A percentile compares a stretch with the other conserved stretches of the same genome.
Evolutionary conservation across 1,140 invertebrate genomes (phyloP).

Genomic region (Batillaria attramentaria): DNA sequence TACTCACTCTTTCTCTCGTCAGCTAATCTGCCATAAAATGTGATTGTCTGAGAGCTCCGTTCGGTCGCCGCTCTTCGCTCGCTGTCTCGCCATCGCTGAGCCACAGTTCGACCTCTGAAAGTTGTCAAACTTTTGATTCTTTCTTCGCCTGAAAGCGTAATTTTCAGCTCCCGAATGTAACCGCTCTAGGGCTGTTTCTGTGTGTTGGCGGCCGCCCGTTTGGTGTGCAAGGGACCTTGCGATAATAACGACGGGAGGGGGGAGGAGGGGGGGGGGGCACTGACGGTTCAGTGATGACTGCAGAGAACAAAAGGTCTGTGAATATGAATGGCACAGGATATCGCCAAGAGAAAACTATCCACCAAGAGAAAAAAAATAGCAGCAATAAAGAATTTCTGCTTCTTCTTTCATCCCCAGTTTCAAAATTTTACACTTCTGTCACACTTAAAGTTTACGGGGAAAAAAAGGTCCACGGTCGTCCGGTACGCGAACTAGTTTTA

Average conservation of each 20-base stretch:
- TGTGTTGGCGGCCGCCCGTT: no score
- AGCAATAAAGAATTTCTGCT: no score
- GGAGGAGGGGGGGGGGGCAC: not conserved
- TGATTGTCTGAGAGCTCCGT: slow-evolving; percentile 36
- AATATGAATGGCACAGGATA: not conserved
- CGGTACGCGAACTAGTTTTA: no score
- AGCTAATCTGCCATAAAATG: slow-evolving; percentile 34
- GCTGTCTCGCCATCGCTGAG: not conserved
- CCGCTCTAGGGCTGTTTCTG: no score
- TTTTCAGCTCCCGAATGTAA: no score
- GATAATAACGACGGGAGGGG: not conserved
- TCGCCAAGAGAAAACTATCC: not conserved
- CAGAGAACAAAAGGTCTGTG: not conserved
- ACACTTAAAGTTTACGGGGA: no score
- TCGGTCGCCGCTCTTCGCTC: not conserved
- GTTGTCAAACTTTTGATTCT: slow-evolving; percentile 27
- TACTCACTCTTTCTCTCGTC: not conserved
- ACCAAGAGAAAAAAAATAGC: not conserved
- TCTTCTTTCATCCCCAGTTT: no score
- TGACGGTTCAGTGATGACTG: not conserved
- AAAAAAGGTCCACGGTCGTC: no score
- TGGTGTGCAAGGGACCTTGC: no score
- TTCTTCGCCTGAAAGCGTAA: no score
- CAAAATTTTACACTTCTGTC: no score
- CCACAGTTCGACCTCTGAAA: slow-evolving; percentile 1